Base-by-base conservation (phyloP, 1,140 invertebrate species). In the Agrilus planipennis region DNA sequence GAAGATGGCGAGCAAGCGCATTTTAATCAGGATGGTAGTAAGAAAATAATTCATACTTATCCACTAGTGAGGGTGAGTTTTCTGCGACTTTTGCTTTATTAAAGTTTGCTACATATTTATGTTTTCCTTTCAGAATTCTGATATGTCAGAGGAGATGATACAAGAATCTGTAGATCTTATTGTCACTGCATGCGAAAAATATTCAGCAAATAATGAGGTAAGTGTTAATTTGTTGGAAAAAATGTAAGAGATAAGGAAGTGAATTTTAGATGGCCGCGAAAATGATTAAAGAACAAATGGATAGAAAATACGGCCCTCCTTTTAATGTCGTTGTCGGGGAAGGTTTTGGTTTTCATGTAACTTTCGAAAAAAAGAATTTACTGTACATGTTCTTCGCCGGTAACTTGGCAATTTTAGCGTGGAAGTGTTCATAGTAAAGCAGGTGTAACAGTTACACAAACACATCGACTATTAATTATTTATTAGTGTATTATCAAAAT, bases 291-390 rank as follows among this genome's bases (percentile, higher is more conserved):
- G 88, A 95, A 51, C 79, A 74, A 36, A 79, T 96, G 76, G 92
- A 96, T 62, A 91, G 91, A 65, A 91, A 91, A 57, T 94, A 89
- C 64, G 89, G 90, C 15, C 78, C 86, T 1, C 79, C 85, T 11
- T 95, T 91, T 78, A 89, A 95, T 66, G 87, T 84, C 1, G 79
- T 94, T 0, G 82, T 95, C 5, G 90, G 91, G 7, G 90, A 96
- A 69, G 86, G 85, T 12, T 94, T 82, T 62, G 89, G 87, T n/a
- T 91, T 90, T 65, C 84, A 89, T 62, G 76, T 93, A 38, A 89
- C 85, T 0, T 87, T 91, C 63, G 88, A 94, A 68, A 78, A 81
- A 27, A 87, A 85, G 55, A 85, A 86, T 51, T 72, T 95, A 42
- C 68, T 94, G 29, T 89, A 92, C 57, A 81, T 95, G 76, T 95